Conservation (phyloP, 2,888 invertebrate genomes). For the Apocheima hispidaria region DNA sequence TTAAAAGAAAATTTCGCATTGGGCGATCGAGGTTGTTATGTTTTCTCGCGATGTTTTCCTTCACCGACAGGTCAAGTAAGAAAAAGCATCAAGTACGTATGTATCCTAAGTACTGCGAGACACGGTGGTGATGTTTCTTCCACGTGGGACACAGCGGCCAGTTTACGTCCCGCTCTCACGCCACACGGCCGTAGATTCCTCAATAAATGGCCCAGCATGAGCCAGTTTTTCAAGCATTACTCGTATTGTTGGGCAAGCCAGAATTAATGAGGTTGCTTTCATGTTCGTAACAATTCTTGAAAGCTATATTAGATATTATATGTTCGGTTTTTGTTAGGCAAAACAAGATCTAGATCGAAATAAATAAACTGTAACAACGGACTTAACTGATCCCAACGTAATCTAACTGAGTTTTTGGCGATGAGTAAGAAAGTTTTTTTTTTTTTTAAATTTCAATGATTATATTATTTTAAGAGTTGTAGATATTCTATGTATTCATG, state of each 20-base stretch:
- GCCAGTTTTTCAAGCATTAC: constrained; percentile 22
- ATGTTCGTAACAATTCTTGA: constrained; percentile 9
- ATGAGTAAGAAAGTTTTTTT: no score
- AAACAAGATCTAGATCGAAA: not conserved
- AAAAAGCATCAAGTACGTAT: not conserved
- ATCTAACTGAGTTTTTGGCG: no score
- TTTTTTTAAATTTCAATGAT: no score
- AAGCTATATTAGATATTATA: not conserved
- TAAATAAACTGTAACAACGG: not conserved
- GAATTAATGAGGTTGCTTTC: constrained; percentile 27
- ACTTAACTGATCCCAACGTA: no score
- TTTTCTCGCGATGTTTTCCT: no score
- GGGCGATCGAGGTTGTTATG: no score
- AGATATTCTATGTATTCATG: no score
- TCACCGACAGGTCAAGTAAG: no score
- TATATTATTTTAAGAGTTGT: no score
- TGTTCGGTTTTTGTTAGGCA: constrained; percentile 1
- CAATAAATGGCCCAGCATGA: constrained; percentile 23
- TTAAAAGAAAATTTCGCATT: no score
- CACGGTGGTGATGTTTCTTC: not conserved
- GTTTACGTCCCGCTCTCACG: constrained; percentile 44
- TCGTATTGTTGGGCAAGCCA: constrained; percentile 12
- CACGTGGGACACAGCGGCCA: constrained; percentile 30
- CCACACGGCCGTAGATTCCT: constrained; percentile 33
- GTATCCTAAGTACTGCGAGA: constrained; percentile 1